Conservation (phyloP, 2,888 invertebrate genomes). For the Osmoderma eremita region DNA sequence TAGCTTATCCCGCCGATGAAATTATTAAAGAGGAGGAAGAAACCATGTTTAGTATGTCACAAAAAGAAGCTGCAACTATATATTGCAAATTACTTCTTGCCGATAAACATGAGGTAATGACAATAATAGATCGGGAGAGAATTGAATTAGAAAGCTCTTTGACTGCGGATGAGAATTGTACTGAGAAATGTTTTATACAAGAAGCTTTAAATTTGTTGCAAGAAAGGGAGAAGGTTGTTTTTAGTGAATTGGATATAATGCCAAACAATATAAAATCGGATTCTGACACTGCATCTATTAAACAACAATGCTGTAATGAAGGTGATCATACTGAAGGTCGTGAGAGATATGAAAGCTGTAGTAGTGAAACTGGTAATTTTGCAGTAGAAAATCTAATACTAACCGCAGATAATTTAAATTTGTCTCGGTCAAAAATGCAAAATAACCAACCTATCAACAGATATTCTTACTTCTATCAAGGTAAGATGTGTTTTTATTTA, state of each 20-base stretch:
- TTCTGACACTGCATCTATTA: background rate
- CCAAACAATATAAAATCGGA: background rate
- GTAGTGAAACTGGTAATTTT: conserved; percentile 53
- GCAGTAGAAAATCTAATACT: conserved; percentile 41
- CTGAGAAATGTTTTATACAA: conserved; percentile 87
- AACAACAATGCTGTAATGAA: conserved; percentile 11
- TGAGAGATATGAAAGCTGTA: conserved; percentile 54
- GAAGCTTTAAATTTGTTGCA: conserved; percentile 79
- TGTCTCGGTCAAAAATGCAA: conserved; percentile 47
- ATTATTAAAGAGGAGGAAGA: conserved; percentile 53
- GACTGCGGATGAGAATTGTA: conserved; percentile 76
- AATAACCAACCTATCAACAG: conserved; percentile 57
- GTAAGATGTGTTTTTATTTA: conserved; percentile 62
- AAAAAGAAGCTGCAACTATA: conserved; percentile 66
- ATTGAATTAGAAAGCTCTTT: conserved; percentile 73
- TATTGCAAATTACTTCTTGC: conserved; percentile 85
- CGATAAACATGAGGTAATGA: conserved; percentile 72
- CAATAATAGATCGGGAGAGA: conserved; percentile 80
- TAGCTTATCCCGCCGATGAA: conserved; percentile 67
- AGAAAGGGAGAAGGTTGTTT: conserved; percentile 64
- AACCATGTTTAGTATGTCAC: conserved; percentile 63
- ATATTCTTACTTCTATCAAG: conserved; percentile 85
- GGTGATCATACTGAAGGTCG: conserved; percentile 27
- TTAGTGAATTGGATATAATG: conserved; percentile 55
- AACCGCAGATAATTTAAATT: conserved; percentile 59